These are phyloP conservation scores for Andrena bucephala DNA, from an alignment of 2,888 invertebrate genomes.

Conservation along the genomic window DNA sequence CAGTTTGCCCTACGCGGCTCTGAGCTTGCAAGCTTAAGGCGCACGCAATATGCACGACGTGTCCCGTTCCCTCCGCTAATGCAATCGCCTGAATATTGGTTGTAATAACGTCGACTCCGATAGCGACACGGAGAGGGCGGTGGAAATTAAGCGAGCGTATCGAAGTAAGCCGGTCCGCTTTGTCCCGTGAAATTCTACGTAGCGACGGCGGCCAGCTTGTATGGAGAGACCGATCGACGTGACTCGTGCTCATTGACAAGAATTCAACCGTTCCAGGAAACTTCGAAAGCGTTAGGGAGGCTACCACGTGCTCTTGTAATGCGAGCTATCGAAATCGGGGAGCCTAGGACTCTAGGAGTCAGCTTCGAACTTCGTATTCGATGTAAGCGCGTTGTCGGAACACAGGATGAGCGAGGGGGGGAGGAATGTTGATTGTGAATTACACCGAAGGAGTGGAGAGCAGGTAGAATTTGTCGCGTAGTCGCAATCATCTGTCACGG, in stretches of 20 bases:
- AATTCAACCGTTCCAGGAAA: conserved; percentile 1
- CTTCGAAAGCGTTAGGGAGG: neutral
- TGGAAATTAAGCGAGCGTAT: conserved; percentile 27
- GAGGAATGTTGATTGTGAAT: too few relatives aligned
- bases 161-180: neutral
- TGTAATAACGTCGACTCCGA: neutral
- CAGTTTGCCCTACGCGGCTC: neutral
- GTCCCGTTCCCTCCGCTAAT: neutral
- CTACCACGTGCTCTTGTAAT: neutral
- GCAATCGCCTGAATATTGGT: conserved; percentile 17
- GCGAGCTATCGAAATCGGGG: neutral
- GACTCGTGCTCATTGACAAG: neutral
- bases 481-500: too few relatives aligned
- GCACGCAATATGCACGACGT: neutral
- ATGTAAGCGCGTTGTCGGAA: too few relatives aligned
- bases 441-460: too few relatives aligned
- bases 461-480: too few relatives aligned
- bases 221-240: neutral
- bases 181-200: neutral
- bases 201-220: neutral
- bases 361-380: too few relatives aligned
- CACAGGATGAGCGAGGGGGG: too few relatives aligned
- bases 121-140: neutral
- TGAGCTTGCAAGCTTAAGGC: neutral
- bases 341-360: too few relatives aligned